These are phyloP conservation scores for Caenorhabditis imperialis DNA, from an alignment of 2,888 invertebrate genomes.

Conservation along the genomic window DNA sequence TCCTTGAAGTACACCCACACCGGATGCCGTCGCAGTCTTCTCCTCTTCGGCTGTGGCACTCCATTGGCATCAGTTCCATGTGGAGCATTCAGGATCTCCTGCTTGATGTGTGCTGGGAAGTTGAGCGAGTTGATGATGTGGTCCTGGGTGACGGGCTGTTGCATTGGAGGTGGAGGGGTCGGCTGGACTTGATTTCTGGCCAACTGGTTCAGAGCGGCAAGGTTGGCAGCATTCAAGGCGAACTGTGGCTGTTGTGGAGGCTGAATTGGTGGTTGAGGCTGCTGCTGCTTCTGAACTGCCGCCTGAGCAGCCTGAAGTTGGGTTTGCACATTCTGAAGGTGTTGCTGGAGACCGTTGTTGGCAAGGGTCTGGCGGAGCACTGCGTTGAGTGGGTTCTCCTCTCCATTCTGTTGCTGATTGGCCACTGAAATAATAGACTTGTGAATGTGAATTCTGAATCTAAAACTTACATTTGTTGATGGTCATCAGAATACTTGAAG, in stretches of 20 bases:
- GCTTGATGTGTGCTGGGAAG: slow-evolving; percentile 57
- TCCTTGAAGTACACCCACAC: slow-evolving; percentile 75
- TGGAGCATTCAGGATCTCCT: slow-evolving; percentile 58
- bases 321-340: slow-evolving; percentile 59
- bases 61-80: slow-evolving; percentile 66
- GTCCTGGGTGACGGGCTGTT: slow-evolving; percentile 39
- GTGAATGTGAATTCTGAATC: neutral
- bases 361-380: slow-evolving; percentile 67
- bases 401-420: slow-evolving; percentile 59
- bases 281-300: slow-evolving; percentile 50
- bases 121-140: slow-evolving; percentile 58
- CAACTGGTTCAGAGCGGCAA: slow-evolving; percentile 61
- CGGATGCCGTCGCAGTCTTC: slow-evolving; percentile 72
- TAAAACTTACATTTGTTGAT: slow-evolving; percentile 65
- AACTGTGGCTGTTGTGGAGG: slow-evolving; percentile 53
- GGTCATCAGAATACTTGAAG: slow-evolving; percentile 67
- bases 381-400: slow-evolving; percentile 62
- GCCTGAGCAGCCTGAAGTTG: slow-evolving; percentile 54
- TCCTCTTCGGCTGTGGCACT: slow-evolving; percentile 68
- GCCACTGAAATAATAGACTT: slow-evolving; percentile 55
- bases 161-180: slow-evolving; percentile 23
- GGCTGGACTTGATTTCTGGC: slow-evolving; percentile 54
- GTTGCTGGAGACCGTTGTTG: slow-evolving; percentile 58
- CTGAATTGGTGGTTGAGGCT: slow-evolving; percentile 50
- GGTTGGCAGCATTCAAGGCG: slow-evolving; percentile 61